Evolutionary conservation across 2,797 vertebrate species (phyloP), one percentile per base, ranked within the genome.

Genomic region (Decapterus maruadsi): DNA sequence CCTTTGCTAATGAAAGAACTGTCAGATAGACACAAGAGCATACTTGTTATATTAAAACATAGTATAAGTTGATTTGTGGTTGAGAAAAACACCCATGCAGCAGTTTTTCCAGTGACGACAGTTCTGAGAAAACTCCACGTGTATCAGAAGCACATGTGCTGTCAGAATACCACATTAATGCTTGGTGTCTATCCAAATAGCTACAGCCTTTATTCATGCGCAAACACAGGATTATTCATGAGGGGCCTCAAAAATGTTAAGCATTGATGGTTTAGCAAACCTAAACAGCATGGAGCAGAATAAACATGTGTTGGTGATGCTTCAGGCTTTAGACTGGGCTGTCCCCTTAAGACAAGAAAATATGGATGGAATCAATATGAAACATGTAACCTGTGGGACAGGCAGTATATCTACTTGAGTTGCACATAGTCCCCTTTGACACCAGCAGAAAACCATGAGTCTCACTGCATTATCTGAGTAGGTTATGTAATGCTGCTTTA

Each of bases 401-500:
- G 46, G 22, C 53, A 57, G 34, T 67, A 57, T 34, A 63, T 42
- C 12, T 54, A 34, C 58, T 19, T 16, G 38, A 16, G 34, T 42
- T 34, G 8, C n/a, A n/a, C 65, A 22, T 13, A 16, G 8, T 19
- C 48, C 13, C 19, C 1, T 34, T 31, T 58, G 48, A 82, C 17
- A 59, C 38, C 14, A 43, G 56, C 4, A 60, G 75, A 14, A 14
- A 79, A 70, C 63, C 55, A 34, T 67, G 62, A 73, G 76, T 19
- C 40, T 51, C 45, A 51, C 67, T 6, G 4, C 61, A 68, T 84
- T 76, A 58, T 84, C 36, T 68, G 26, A 77, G 53, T 48, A 63
- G 16, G 73, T 92, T 91, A 92, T 72, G 60, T 87, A 90, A 93
- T 50, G 67, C 61, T 81, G 70, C 75, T 79, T 74, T 54, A 68